Percentiles rank a stretch among this genome's conserved stretches.
phyloP scores from a whole-genome alignment of 1,140 invertebrate species.

The Stenopsyche tienmushanensis region DNA sequence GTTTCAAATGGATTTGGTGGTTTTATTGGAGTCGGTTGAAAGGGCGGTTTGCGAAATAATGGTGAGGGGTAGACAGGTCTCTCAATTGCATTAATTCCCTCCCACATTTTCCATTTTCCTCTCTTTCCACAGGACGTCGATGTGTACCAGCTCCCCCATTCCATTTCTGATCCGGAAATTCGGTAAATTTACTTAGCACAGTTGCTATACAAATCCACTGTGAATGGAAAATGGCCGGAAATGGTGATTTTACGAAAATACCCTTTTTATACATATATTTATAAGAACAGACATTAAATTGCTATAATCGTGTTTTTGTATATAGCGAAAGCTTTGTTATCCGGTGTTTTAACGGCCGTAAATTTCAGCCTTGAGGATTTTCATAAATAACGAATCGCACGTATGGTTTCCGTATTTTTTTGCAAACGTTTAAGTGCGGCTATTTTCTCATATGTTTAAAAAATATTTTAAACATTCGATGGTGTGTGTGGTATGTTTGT shows the following conservation, averaged over 20 bases:
- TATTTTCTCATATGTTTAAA: too few relatives aligned
- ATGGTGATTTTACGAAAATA: background rate
- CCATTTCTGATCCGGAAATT: constrained; percentile 32
- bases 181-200: constrained; percentile 26
- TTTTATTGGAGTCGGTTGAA: too few relatives aligned
- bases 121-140: background rate
- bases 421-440: too few relatives aligned
- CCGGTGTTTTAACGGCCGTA: too few relatives aligned
- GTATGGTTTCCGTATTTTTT: too few relatives aligned
- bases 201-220: background rate
- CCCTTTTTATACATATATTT: background rate
- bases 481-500: background rate
- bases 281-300: background rate
- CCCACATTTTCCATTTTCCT: background rate
- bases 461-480: too few relatives aligned
- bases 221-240: background rate
- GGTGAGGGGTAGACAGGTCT: background rate
- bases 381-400: too few relatives aligned
- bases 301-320: too few relatives aligned
- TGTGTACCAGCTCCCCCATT: background rate
- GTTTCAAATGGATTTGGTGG: too few relatives aligned
- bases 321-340: too few relatives aligned
- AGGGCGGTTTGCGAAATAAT: too few relatives aligned
- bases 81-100: constrained; percentile 7
- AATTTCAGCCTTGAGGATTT: too few relatives aligned